Evolutionary conservation across 2,888 invertebrate species (phyloP).

Genomic region (Caenorhabditis sp.): DNA sequence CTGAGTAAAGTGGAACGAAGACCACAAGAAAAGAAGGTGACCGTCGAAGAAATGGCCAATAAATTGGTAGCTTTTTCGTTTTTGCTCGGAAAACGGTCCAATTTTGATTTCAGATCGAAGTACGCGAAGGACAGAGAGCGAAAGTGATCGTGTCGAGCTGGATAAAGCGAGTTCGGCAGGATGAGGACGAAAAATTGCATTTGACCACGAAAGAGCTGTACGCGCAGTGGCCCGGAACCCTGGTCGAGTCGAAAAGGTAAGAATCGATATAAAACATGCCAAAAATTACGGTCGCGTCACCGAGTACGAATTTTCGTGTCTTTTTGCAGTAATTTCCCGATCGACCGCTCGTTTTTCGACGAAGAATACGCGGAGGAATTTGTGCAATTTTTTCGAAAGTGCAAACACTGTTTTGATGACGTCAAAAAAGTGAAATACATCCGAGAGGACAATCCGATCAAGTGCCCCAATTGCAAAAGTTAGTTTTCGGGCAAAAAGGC

Average conservation of each 20-base stretch:
- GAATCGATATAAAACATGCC: too few species aligned
- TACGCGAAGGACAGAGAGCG: slow-evolving; percentile 5
- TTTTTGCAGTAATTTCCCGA: slow-evolving; percentile 5
- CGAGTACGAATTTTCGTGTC: background rate
- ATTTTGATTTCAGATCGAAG: background rate
- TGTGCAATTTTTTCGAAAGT: background rate
- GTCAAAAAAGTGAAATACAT: background rate
- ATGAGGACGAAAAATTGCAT: background rate
- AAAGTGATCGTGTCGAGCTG: background rate
- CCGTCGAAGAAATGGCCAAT: background rate
- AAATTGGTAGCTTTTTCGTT: background rate
- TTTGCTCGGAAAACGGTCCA: background rate
- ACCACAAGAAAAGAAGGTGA: background rate
- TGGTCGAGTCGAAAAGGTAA: background rate
- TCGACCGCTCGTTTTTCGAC: slow-evolving; percentile 7
- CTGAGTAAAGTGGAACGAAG: slow-evolving; percentile 13
- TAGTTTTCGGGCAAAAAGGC: background rate
- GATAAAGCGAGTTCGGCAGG: background rate
- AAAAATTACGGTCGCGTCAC: too few species aligned
- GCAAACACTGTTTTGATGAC: background rate
- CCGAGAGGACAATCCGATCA: too few species aligned
- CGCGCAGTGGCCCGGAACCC: background rate
- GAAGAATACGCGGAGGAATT: background rate
- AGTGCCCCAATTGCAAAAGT: background rate
- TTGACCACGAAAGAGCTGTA: background rate